phyloP scores from a whole-genome alignment of 2,113 vertebrate species.

The Elaphurus davidianus region DNA sequence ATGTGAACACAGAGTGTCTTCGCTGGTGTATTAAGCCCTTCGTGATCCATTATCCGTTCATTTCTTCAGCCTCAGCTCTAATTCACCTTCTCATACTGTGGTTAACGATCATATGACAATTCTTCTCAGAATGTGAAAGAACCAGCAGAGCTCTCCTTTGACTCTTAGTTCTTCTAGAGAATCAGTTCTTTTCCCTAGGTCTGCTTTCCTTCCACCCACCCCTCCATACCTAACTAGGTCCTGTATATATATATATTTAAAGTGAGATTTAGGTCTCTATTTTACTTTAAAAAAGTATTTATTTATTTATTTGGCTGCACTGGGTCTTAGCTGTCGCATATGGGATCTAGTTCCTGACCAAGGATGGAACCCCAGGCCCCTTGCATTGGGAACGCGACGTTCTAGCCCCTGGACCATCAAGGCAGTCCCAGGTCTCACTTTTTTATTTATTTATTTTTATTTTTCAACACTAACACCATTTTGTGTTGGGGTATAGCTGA shows the following conservation, averaged over 20 bases:
- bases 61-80: neutral
- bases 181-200: neutral
- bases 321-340: neutral
- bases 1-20: neutral
- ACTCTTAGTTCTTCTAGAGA: neutral
- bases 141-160: neutral
- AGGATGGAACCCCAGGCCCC: neutral
- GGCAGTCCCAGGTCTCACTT: neutral
- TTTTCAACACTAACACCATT: neutral
- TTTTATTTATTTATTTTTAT: neutral
- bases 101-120: neutral
- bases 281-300: neutral
- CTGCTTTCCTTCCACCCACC: neutral
- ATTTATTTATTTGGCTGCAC: neutral
- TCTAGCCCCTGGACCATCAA: neutral
- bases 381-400: accelerated
- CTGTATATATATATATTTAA: neutral
- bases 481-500: neutral
- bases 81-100: neutral
- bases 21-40: neutral
- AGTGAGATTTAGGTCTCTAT: neutral
- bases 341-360: neutral
- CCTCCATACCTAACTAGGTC: neutral
- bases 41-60: neutral
- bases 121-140: neutral